Evolutionary conservation across 2,888 invertebrate genomes (phyloP).

Genomic region (Cataglyphis cursor): DNA sequence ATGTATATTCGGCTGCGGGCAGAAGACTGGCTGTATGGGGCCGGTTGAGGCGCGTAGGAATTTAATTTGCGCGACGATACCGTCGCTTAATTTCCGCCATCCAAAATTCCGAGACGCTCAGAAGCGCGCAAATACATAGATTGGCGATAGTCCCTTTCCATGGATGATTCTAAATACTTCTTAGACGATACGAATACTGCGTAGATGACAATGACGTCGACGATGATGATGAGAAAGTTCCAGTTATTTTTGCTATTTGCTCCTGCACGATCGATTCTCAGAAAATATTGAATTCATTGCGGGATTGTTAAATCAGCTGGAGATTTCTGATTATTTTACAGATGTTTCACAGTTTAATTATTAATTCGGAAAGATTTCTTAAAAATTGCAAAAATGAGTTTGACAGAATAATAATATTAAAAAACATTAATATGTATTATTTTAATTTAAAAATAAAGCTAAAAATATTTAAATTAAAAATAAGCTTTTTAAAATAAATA

Average conservation of each 20-base stretch:
- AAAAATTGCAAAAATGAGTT: neutral
- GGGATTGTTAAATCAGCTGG: neutral
- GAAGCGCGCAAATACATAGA: constrained; percentile 44
- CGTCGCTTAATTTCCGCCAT: constrained; percentile 35
- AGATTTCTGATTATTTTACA: neutral
- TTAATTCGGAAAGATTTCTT: constrained; percentile 11
- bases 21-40: constrained; percentile 10
- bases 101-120: constrained; percentile 48
- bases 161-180: constrained; percentile 36
- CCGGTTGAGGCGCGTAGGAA: constrained; percentile 23
- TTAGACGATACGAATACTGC: neutral
- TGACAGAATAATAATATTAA: neutral
- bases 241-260: constrained; percentile 42
- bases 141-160: constrained; percentile 13
- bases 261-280: neutral
- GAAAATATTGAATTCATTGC: constrained; percentile 31
- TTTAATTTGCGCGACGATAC: constrained; percentile 46
- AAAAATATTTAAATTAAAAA: neutral
- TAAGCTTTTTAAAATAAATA: neutral
- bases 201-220: neutral
- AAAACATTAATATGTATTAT: neutral
- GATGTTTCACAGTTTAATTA: neutral
- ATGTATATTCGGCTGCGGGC: constrained; percentile 24
- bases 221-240: neutral
- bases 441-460: neutral